phyloP scores from a whole-genome alignment of 2,113 vertebrate genomes.

The Bubo blakistoni region DNA sequence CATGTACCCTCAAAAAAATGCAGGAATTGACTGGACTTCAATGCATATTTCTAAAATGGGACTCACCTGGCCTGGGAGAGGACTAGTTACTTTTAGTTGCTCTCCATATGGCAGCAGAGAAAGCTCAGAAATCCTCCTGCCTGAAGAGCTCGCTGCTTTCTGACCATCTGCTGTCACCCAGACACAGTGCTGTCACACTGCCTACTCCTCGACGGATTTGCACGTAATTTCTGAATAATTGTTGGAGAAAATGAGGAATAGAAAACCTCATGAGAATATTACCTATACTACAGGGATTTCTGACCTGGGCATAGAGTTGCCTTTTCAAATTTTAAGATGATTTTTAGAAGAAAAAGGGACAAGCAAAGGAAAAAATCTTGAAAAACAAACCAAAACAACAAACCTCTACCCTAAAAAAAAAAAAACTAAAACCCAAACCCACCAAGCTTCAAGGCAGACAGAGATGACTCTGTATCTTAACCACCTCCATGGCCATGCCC shows the following conservation, averaged over 20 bases:
- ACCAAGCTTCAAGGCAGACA: neutral
- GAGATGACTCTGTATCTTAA: neutral
- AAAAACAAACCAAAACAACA: too few species aligned
- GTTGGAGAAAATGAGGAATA: neutral
- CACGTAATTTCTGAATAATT: accelerated
- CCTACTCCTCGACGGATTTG: neutral
- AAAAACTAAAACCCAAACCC: neutral
- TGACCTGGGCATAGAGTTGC: neutral
- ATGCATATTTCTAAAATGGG: neutral
- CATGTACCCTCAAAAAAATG: neutral
- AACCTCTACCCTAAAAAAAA: too few species aligned
- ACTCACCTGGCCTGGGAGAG: neutral
- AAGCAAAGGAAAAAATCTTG: neutral
- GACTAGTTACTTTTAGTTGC: too few species aligned
- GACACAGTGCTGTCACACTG: neutral
- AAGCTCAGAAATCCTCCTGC: neutral
- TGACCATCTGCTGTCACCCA: neutral
- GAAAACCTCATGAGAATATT: neutral
- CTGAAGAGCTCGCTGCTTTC: neutral
- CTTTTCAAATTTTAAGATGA: neutral
- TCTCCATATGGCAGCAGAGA: neutral
- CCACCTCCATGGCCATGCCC: neutral
- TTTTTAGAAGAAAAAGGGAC: neutral
- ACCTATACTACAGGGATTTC: neutral
- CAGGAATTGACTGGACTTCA: accelerated